Evolutionary conservation across 2,888 invertebrate species (phyloP), one percentile per base, ranked within the genome.

Genomic region (Cataglyphis albicans): DNA sequence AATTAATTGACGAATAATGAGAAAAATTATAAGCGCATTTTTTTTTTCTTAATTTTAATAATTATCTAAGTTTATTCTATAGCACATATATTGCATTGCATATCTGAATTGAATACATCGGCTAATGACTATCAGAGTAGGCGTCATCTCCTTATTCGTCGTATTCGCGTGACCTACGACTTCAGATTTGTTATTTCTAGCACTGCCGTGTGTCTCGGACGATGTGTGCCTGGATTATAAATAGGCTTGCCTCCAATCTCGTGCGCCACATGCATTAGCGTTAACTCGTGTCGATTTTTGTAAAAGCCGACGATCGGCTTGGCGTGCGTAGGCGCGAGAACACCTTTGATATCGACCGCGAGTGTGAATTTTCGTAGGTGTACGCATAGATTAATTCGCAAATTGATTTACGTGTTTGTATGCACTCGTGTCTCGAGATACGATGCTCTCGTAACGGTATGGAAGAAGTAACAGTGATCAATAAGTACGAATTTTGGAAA

Each of bases 151-250:
- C 78, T 70, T 70, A 70, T 59, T 78, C 25, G 72, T 61, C 44
- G 55, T 78, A 63, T 70, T 68, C 61, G 64, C 63, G 21, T 68
- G 67, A 82, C 52, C 83, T 76, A 78, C 74, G 83, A 85, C 80
- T 84, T 73, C 52, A 52, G 44, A 83, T 84, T 83, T 73, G 78
- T 84, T 84, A 83, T 73, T 80, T 81, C 70, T 81, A 75, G 75
- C 74, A 74, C n/a, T 55, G 44, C 72, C 76, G 61, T 72, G 80
- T 59, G 61, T 72, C 67, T 73, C 44, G 52, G 35, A 67, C 75
- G 59, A 29, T 72, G 59, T 72, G 6, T n/a, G 63, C 78, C 82
- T 68, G 61, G 25, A 52, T 65, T 81, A 83, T 83, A 83, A 84
- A 84, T 84, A 84, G 76, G 52, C 67, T 44, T 44, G 44, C 75